Percentiles rank a stretch among this genome's conserved stretches.
These are phyloP conservation scores for Drosophila lowei DNA, from an alignment of 1,140 invertebrate genomes.

Conservation along the genomic window DNA sequence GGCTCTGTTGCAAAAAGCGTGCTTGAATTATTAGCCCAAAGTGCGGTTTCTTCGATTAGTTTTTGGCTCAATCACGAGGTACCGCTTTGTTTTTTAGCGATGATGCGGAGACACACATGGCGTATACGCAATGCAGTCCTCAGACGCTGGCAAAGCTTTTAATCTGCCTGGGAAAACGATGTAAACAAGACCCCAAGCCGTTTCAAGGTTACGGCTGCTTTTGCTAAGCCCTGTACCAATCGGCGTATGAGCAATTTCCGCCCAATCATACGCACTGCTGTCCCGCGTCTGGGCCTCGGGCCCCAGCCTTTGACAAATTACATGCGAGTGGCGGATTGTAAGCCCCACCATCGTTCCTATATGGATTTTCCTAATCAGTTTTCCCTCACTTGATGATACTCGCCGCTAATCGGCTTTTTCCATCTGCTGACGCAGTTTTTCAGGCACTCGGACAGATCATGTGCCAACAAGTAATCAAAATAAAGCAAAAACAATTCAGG, in stretches of 20 bases:
- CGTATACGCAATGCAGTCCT: constrained; percentile 38
- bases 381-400: constrained; percentile 1
- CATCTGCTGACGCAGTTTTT: constrained; percentile 47
- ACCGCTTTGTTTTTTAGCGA: constrained; percentile 49
- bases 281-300: constrained; percentile 12
- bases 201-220: constrained; percentile 24
- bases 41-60: constrained; percentile 23
- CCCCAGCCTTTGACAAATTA: constrained; percentile 47
- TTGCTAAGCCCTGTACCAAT: not conserved
- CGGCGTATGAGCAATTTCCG: not conserved
- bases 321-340: constrained; percentile 19
- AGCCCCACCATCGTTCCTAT: constrained; percentile 7
- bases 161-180: not conserved
- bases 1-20: constrained; percentile 41
- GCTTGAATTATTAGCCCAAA: constrained; percentile 65
- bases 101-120: constrained; percentile 12
- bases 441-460: constrained; percentile 22
- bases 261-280: constrained; percentile 54
- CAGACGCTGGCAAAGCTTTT: not conserved
- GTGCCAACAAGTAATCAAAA: constrained; percentile 16
- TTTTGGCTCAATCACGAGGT: constrained; percentile 60
- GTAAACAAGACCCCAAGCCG: not conserved
- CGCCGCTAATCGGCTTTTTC: constrained; percentile 19
- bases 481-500: constrained; percentile 16
- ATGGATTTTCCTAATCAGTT: constrained; percentile 30